A percentile compares a stretch with the other conserved stretches of the same genome.
phyloP scores from a whole-genome alignment of 2,797 vertebrate species.

The Ambastaia sidthimunki region DNA sequence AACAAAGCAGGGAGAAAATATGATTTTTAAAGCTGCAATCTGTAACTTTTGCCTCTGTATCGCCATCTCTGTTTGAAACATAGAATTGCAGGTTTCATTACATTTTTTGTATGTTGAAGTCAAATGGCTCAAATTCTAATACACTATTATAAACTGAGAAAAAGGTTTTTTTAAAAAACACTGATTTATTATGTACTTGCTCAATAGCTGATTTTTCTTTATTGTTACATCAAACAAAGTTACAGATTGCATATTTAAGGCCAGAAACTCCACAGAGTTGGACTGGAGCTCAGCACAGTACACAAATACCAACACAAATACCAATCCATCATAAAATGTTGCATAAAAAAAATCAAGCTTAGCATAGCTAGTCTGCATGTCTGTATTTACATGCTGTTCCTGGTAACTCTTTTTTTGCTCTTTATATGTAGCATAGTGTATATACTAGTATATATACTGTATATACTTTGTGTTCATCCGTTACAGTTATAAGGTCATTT shows the following conservation, averaged over 20 bases:
- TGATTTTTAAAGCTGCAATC: no score
- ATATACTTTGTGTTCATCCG: not conserved
- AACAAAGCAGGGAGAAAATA: not conserved
- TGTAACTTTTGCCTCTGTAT: no score
- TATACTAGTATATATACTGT: not conserved
- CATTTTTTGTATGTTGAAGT: not conserved
- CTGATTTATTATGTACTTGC: no score
- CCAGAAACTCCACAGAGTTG: not conserved
- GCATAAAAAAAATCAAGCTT: no score
- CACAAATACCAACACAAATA: not conserved
- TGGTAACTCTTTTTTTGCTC: not conserved
- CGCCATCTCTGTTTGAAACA: not conserved
- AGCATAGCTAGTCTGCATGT: no score
- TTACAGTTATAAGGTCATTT: conserved; percentile 20
- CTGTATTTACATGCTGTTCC: no score
- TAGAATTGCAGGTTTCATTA: not conserved
- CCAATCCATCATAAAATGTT: no score
- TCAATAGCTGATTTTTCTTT: no score
- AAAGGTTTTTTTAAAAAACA: no score
- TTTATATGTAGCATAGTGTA: not conserved
- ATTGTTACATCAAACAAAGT: no score
- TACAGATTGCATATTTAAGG: not conserved
- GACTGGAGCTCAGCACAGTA: not conserved
- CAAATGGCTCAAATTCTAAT: no score
- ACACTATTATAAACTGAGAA: no score